Conservation (phyloP, 2,888 invertebrate species). For the Noctua janthe region DNA sequence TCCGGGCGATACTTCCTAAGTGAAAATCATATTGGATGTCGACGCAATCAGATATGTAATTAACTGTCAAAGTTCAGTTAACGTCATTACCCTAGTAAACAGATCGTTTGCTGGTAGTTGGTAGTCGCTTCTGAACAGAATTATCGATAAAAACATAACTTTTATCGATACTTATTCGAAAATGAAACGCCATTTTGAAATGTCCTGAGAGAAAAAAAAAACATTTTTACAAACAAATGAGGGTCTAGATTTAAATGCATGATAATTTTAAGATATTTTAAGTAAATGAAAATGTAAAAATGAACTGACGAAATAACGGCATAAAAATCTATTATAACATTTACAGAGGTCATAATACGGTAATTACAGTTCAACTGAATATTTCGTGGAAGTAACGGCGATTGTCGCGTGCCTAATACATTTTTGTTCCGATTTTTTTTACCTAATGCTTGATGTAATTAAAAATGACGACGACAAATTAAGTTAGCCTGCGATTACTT, state of each 20-base stretch:
- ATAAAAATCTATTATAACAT: slow-evolving; percentile 64
- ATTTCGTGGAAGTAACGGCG: slow-evolving; percentile 65
- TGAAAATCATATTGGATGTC: slow-evolving; percentile 57
- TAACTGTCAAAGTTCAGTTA: slow-evolving; percentile 59
- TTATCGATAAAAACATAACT: slow-evolving; percentile 10
- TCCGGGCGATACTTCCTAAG: slow-evolving; percentile 29
- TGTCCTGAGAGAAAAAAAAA: background rate
- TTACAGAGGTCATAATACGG: slow-evolving; percentile 64
- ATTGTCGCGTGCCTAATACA: slow-evolving; percentile 63
- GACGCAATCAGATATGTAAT: slow-evolving; percentile 49
- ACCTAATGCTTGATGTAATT: slow-evolving; percentile 44
- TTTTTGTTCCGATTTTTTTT: slow-evolving; percentile 58
- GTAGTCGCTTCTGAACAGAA: slow-evolving; percentile 1
- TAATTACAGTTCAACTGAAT: slow-evolving; percentile 65
- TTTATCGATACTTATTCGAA: slow-evolving; percentile 18
- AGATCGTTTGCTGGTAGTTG: slow-evolving; percentile 10
- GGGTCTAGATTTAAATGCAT: slow-evolving; percentile 65
- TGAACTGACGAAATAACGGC: slow-evolving; percentile 74
- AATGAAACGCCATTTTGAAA: slow-evolving; percentile 33
- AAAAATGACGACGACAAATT: slow-evolving; percentile 40
- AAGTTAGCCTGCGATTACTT: background rate
- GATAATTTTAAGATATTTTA: slow-evolving; percentile 63
- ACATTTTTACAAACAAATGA: slow-evolving; percentile 61
- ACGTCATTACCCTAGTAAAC: slow-evolving; percentile 25
- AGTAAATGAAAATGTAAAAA: slow-evolving; percentile 68